Conservation (phyloP, 30 jellyfish, hydroid and myxozoan genomes). For the Chironex yamaguchii region DNA sequence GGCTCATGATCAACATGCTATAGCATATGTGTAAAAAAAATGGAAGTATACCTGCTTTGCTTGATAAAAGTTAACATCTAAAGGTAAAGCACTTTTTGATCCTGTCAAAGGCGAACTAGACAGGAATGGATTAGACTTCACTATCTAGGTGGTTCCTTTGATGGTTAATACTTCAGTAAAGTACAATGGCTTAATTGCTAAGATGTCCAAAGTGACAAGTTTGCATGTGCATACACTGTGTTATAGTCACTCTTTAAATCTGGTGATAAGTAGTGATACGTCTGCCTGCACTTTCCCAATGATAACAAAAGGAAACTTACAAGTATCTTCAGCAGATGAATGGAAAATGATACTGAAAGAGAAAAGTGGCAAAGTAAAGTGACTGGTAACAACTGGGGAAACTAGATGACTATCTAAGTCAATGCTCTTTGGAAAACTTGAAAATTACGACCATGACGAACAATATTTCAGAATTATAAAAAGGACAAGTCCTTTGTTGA, state of each 20-base stretch:
- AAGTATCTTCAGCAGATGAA: constrained; percentile 16
- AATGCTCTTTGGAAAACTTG: constrained; percentile 13
- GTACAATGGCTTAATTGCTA: constrained; percentile 33
- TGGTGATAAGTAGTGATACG: constrained; percentile 23
- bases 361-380: constrained; percentile 2
- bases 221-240: constrained; percentile 59
- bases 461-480: too few species aligned
- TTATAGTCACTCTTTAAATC: constrained; percentile 50
- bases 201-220: constrained; percentile 34
- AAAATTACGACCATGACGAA: too few species aligned
- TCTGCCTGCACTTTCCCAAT: constrained; percentile 37
- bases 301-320: constrained; percentile 9
- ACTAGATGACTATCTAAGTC: constrained; percentile 63
- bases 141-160: constrained; percentile 49
- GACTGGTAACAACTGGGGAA: constrained; percentile 45
- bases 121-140: constrained; percentile 15
- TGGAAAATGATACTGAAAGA: constrained; percentile 31
- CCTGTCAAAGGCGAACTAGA: constrained; percentile 20
- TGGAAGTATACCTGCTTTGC: constrained; percentile 29
- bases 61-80: constrained; percentile 41
- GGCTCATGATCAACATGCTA: not conserved
- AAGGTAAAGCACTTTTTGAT: constrained; percentile 23
- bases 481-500: too few species aligned
- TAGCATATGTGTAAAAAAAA: not conserved
- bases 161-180: constrained; percentile 25